These are phyloP conservation scores for Metalampra italica DNA, from an alignment of 2,888 invertebrate species.

Conservation along the genomic window DNA sequence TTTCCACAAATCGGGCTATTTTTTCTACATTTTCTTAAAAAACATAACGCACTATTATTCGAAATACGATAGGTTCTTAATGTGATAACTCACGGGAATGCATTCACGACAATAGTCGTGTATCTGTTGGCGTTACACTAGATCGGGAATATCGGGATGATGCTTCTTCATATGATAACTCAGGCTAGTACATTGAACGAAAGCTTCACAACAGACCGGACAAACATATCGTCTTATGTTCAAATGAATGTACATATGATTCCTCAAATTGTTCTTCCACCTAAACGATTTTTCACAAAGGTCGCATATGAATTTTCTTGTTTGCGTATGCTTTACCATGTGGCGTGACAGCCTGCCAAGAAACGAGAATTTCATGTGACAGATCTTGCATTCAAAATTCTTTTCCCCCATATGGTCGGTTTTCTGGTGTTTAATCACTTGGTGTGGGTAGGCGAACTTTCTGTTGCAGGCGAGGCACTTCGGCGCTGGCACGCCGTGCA, in stretches of 20 bases:
- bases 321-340: conserved; percentile 23
- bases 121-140: neutral
- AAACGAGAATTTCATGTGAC: conserved; percentile 26
- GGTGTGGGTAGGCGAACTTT: conserved; percentile 21
- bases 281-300: conserved; percentile 41
- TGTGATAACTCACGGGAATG: too few relatives aligned
- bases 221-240: conserved; percentile 36
- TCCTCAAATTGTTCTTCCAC: conserved; percentile 26
- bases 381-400: conserved; percentile 24
- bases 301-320: conserved; percentile 33
- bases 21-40: too few relatives aligned
- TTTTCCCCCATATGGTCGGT: conserved; percentile 41
- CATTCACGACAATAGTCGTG: too few relatives aligned
- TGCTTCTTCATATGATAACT: conserved; percentile 15
- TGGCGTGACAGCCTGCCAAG: conserved; percentile 23
- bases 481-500: conserved; percentile 25
- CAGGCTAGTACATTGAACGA: conserved; percentile 37
- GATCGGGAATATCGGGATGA: neutral
- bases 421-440: conserved; percentile 38
- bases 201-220: conserved; percentile 35
- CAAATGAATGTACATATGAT: conserved; percentile 36
- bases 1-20: too few relatives aligned
- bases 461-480: conserved; percentile 26
- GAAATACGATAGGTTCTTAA: too few relatives aligned
- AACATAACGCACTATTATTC: too few relatives aligned